A percentile compares a stretch with the other conserved stretches of the same genome.
Evolutionary conservation across 1,140 invertebrate genomes (phyloP).

Genomic region (Druon quercuslanigerum): DNA sequence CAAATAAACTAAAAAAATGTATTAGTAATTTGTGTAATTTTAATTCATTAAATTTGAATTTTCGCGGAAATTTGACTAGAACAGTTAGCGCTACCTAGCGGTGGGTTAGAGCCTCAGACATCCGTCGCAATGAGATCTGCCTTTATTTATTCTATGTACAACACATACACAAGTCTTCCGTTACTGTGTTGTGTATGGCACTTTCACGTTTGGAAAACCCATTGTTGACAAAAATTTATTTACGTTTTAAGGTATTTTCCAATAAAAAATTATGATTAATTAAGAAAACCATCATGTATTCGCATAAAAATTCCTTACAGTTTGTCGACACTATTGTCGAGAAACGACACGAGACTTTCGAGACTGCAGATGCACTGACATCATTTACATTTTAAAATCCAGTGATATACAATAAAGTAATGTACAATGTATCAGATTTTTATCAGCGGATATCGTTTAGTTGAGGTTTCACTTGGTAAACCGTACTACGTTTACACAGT

Average conservation of each 20-base stretch:
- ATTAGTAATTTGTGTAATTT: no score
- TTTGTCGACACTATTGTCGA: not conserved
- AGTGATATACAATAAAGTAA: not conserved
- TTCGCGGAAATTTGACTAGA: no score
- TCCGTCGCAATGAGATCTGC: not conserved
- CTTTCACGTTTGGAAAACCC: not conserved
- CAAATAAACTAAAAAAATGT: no score
- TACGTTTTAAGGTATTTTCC: not conserved
- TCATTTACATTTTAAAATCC: constrained; percentile 4
- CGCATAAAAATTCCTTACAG: not conserved
- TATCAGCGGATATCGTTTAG: constrained; percentile 72
- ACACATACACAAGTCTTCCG: not conserved
- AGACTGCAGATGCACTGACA: not conserved
- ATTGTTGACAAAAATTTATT: not conserved
- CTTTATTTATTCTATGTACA: not conserved
- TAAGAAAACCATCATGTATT: not conserved
- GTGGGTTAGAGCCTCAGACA: not conserved
- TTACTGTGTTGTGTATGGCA: constrained; percentile 7
- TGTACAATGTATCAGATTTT: constrained; percentile 72
- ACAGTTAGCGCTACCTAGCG: no score
- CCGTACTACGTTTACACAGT: constrained; percentile 78
- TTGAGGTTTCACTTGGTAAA: constrained; percentile 70
- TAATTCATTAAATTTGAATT: no score
- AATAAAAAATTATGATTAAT: not conserved
- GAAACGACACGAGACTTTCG: not conserved